These are phyloP conservation scores for Drosophila prostipennis DNA, from an alignment of 2,888 invertebrate species.

Conservation along the genomic window DNA sequence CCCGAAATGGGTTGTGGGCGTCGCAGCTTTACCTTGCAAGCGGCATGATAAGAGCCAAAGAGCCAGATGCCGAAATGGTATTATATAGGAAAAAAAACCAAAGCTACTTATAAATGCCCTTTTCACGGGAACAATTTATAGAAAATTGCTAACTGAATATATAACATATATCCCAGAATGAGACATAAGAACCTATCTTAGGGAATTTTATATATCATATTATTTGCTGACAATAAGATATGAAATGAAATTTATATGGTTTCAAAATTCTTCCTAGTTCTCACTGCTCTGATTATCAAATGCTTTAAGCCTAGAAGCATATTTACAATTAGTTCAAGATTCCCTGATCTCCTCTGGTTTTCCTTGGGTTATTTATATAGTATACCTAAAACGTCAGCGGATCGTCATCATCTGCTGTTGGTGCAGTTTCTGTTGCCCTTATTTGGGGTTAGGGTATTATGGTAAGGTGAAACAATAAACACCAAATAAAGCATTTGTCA, in stretches of 20 bases:
- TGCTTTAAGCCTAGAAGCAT: not conserved
- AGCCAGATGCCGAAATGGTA: slow-evolving; percentile 1
- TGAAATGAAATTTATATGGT: too few species aligned
- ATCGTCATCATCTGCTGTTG: slow-evolving; percentile 13
- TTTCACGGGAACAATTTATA: too few species aligned
- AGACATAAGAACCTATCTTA: too few species aligned
- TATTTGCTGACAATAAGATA: too few species aligned
- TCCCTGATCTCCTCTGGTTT: not conserved
- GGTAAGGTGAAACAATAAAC: slow-evolving; percentile 69
- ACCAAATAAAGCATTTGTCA: slow-evolving; percentile 74
- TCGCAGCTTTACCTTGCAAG: slow-evolving; percentile 42
- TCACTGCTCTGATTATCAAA: not conserved
- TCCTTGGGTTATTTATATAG: slow-evolving; percentile 5
- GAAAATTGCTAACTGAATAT: too few species aligned
- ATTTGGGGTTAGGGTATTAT: slow-evolving; percentile 60
- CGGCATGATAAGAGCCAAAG: slow-evolving; percentile 38
- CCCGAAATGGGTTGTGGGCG: slow-evolving; percentile 62
- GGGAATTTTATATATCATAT: too few species aligned
- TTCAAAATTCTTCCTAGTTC: not conserved
- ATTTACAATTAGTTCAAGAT: not conserved
- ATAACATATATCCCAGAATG: too few species aligned
- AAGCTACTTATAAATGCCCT: slow-evolving; percentile 11
- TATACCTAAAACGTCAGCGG: slow-evolving; percentile 19
- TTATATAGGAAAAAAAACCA: not conserved
- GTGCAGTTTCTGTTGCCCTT: slow-evolving; percentile 46